Percentiles rank a stretch among this genome's conserved stretches.
Conservation (phyloP, 2,113 vertebrate species). For the Blennius ocellaris region DNA sequence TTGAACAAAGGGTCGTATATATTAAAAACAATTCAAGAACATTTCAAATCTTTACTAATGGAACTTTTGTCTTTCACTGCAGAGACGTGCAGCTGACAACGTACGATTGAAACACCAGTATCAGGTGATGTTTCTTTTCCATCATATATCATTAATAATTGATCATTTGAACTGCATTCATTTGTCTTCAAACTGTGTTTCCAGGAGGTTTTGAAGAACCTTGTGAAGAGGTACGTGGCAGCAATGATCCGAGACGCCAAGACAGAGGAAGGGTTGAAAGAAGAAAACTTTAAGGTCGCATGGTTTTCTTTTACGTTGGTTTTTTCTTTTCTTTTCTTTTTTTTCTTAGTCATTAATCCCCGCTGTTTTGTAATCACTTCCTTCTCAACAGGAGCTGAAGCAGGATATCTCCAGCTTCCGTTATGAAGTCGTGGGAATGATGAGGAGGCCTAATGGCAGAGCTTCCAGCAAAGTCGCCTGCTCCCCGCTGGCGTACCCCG, state of each 20-base stretch:
- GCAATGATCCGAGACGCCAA: constrained; percentile 98
- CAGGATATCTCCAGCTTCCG: constrained; percentile 99
- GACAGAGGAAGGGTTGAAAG: constrained; percentile 94
- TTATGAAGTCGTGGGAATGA: constrained; percentile 94
- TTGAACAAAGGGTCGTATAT: too few relatives aligned
- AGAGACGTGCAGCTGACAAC: constrained; percentile 95
- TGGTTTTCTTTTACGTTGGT: neutral
- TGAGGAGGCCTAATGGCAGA: constrained; percentile 80
- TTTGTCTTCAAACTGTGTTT: constrained; percentile 10
- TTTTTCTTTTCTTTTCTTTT: neutral
- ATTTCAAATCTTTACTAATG: too few relatives aligned
- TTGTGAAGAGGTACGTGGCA: constrained; percentile 96
- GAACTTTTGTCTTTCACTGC: constrained; percentile 36
- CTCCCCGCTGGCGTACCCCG: constrained; percentile 81
- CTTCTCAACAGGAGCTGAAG: constrained; percentile 89
- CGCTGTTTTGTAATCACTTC: constrained; percentile 12
- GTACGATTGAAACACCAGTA: constrained; percentile 93
- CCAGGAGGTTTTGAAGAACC: constrained; percentile 94
- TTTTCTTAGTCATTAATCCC: constrained; percentile 13
- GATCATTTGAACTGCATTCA: too few relatives aligned
- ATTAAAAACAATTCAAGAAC: too few relatives aligned
- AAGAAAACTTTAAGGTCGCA: constrained; percentile 97
- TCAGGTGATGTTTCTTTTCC: constrained; percentile 84
- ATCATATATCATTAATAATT: neutral
- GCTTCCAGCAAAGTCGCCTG: constrained; percentile 66